phyloP scores from a whole-genome alignment of 1,140 invertebrate genomes.

The Tetranychus urticae region DNA sequence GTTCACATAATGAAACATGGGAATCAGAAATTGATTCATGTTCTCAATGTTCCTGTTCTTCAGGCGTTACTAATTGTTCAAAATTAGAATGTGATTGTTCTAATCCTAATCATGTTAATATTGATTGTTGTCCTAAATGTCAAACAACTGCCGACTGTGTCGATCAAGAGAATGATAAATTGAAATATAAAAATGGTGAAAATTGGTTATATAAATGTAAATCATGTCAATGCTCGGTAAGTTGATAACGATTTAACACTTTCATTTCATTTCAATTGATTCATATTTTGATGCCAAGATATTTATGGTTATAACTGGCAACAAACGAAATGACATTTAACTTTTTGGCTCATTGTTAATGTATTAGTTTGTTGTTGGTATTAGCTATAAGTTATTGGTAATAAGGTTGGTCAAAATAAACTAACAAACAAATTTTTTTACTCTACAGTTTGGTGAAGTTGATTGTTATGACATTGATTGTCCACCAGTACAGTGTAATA shows the following conservation, averaged over 20 bases:
- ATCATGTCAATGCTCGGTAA: slow-evolving; percentile 14
- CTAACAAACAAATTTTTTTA: background rate
- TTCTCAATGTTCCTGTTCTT: slow-evolving; percentile 8
- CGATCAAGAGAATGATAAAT: slow-evolving; percentile 10
- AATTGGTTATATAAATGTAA: slow-evolving; percentile 14
- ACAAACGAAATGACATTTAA: background rate
- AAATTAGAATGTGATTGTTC: slow-evolving; percentile 10
- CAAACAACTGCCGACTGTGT: slow-evolving; percentile 7
- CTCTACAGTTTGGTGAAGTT: slow-evolving; percentile 47
- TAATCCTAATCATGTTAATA: slow-evolving; percentile 6
- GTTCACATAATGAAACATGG: background rate
- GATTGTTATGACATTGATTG: slow-evolving; percentile 70
- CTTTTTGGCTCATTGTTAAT: background rate
- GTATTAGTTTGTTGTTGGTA: background rate
- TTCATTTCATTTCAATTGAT: background rate
- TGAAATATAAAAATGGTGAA: slow-evolving; percentile 12
- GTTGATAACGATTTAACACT: background rate
- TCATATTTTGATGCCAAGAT: background rate
- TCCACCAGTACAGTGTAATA: slow-evolving; percentile 39
- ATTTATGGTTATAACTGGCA: background rate
- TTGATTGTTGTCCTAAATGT: slow-evolving; percentile 14
- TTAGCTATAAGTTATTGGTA: background rate
- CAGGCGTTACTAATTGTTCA: slow-evolving; percentile 10
- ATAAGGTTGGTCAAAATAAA: background rate
- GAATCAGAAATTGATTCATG: slow-evolving; percentile 1